phyloP scores from a whole-genome alignment of 2,888 invertebrate genomes.

The Caenorhabditis wallacei region DNA sequence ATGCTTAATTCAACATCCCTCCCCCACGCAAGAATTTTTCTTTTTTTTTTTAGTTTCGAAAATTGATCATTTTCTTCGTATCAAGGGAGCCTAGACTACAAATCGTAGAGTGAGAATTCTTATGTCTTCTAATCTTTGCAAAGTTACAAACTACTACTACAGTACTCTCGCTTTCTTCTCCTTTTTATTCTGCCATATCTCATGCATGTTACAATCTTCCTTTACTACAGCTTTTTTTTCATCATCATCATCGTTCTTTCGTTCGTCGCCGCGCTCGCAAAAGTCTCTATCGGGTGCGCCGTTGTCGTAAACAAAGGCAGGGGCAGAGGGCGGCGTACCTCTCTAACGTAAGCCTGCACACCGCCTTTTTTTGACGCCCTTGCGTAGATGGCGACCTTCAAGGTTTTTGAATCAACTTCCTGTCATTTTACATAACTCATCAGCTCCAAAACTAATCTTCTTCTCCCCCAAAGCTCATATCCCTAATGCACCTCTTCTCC shows the following conservation, averaged over 20 bases:
- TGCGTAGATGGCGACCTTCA: conserved; percentile 36
- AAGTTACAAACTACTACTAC: no score
- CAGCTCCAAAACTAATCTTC: not conserved
- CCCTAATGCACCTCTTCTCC: not conserved
- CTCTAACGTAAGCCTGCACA: conserved; percentile 47
- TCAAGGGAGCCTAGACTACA: not conserved
- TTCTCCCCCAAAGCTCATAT: not conserved
- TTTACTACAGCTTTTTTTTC: conserved; percentile 24
- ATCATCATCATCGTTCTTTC: conserved; percentile 28
- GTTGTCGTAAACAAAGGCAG: conserved; percentile 45
- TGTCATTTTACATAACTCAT: not conserved
- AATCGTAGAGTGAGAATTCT: not conserved
- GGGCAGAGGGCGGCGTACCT: conserved; percentile 16
- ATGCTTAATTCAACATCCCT: not conserved
- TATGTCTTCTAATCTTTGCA: not conserved
- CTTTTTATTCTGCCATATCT: conserved; percentile 21
- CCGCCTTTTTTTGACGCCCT: conserved; percentile 5
- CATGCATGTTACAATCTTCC: conserved; percentile 38
- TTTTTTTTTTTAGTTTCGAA: not conserved
- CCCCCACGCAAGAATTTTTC: not conserved
- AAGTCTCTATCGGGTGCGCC: conserved; percentile 25
- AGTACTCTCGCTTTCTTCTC: conserved; percentile 16
- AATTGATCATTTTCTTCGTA: not conserved
- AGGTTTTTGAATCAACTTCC: not conserved
- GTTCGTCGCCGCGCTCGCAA: conserved; percentile 26